Percentiles rank a stretch among this genome's conserved stretches.
Evolutionary conservation across 1,140 invertebrate species (phyloP).

Genomic region (Gonatopus flavifemur): DNA sequence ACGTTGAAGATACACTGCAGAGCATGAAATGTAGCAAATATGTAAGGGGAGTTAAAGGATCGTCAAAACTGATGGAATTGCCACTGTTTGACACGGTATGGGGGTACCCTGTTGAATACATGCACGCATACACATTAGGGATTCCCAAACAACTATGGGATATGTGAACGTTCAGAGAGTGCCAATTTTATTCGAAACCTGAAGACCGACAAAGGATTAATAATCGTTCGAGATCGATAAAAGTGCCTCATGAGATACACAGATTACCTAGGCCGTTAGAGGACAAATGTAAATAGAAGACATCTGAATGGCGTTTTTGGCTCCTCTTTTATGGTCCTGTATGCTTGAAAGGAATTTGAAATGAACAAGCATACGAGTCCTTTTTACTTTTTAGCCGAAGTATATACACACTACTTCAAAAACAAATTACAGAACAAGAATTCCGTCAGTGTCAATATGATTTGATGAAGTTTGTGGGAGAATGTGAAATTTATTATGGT

Average conservation of each 20-base stretch:
- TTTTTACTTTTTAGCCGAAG: constrained; percentile 15
- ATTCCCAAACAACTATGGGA: constrained; percentile 23
- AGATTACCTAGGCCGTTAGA: constrained; percentile 8
- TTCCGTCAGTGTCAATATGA: constrained; percentile 21
- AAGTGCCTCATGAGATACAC: no score
- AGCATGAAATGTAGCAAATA: no score
- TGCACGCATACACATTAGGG: constrained; percentile 22
- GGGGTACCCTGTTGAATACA: constrained; percentile 24
- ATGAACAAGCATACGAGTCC: constrained; percentile 13
- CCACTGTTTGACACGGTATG: constrained; percentile 21
- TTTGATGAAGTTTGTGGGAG: constrained; percentile 10
- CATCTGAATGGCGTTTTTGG: constrained; percentile 18
- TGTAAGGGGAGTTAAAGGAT: constrained; percentile 29
- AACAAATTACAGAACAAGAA: constrained; percentile 18
- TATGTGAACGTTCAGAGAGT: no score
- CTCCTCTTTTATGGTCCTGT: constrained; percentile 15
- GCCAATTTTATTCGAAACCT: constrained; percentile 1
- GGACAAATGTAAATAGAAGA: constrained; percentile 11
- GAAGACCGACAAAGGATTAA: neutral
- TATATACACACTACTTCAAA: constrained; percentile 19
- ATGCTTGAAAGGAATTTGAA: constrained; percentile 9
- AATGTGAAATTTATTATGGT: constrained; percentile 17
- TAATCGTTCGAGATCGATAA: constrained; percentile 9
- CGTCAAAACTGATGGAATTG: constrained; percentile 2
- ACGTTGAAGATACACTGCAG: no score